Evolutionary conservation across 30 jellyfish, hydroid and myxozoan species (phyloP).

Genomic region (Turritopsis rubra): DNA sequence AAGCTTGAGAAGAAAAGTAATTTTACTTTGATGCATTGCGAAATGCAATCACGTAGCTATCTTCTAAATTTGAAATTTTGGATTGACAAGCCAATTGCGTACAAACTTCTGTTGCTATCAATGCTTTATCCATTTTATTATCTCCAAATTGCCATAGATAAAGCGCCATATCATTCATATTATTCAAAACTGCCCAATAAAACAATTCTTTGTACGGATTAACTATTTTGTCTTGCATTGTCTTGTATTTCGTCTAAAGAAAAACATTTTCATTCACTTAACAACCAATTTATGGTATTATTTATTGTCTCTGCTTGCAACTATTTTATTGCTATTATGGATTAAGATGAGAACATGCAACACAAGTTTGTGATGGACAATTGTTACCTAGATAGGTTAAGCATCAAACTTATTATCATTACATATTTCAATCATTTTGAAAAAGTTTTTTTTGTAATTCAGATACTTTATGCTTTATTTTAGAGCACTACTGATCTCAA

Average conservation of each 20-base stretch:
- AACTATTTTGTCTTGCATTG: not conserved
- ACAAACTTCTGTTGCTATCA: constrained; percentile 49
- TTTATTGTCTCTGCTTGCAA: too few relatives aligned
- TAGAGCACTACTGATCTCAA: too few relatives aligned
- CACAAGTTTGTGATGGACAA: too few relatives aligned
- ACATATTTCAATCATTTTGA: too few relatives aligned
- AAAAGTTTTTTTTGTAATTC: too few relatives aligned
- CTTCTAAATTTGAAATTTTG: constrained; percentile 43
- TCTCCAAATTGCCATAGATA: constrained; percentile 60
- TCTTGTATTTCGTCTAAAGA: not conserved
- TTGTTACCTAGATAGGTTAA: too few relatives aligned
- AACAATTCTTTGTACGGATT: constrained; percentile 59
- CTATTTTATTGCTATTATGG: too few relatives aligned
- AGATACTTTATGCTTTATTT: too few relatives aligned
- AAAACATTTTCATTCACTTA: not conserved
- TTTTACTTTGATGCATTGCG: not conserved
- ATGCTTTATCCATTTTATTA: constrained; percentile 62
- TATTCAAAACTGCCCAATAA: constrained; percentile 73
- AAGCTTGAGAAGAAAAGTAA: not conserved
- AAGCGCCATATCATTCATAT: constrained; percentile 76
- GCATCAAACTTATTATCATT: too few relatives aligned
- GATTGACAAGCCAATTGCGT: constrained; percentile 49
- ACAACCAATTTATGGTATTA: too few relatives aligned
- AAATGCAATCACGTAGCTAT: constrained; percentile 7
- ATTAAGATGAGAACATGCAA: too few relatives aligned